phyloP scores from a whole-genome alignment of 64 coral and sea anemone species.

The Exaiptasia diaphana region DNA sequence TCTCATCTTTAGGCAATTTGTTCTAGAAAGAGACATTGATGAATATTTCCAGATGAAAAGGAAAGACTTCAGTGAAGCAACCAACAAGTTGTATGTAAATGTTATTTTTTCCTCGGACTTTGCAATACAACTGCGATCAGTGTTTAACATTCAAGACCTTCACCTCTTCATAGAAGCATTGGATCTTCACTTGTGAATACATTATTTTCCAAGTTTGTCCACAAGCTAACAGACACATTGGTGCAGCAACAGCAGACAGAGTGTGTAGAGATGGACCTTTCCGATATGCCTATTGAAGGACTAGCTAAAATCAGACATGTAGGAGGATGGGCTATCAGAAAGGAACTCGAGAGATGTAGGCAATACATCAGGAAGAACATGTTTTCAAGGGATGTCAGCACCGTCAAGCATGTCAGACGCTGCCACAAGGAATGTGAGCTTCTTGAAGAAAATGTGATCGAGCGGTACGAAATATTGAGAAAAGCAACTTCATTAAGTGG shows the following conservation, averaged over 20 bases:
- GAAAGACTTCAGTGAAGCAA: neutral
- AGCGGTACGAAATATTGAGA: neutral
- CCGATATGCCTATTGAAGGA: neutral
- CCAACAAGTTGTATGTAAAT: neutral
- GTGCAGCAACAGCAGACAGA: neutral
- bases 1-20: neutral
- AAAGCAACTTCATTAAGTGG: neutral
- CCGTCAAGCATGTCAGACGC: neutral
- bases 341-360: neutral
- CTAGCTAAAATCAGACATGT: conserved; percentile 13
- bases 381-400: neutral
- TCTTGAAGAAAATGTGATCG: conserved; percentile 35
- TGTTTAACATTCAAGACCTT: neutral
- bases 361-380: neutral
- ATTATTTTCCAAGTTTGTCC: neutral
- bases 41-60: neutral
- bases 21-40: neutral
- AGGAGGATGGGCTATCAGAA: conserved; percentile 19
- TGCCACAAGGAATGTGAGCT: neutral
- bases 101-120: neutral
- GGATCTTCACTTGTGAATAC: neutral
- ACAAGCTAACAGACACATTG: neutral
- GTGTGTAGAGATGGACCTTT: neutral
- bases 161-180: neutral
- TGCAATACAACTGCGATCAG: too few species aligned